Conservation (phyloP, 2,113 vertebrate genomes). For the Erinaceus europaeus region DNA sequence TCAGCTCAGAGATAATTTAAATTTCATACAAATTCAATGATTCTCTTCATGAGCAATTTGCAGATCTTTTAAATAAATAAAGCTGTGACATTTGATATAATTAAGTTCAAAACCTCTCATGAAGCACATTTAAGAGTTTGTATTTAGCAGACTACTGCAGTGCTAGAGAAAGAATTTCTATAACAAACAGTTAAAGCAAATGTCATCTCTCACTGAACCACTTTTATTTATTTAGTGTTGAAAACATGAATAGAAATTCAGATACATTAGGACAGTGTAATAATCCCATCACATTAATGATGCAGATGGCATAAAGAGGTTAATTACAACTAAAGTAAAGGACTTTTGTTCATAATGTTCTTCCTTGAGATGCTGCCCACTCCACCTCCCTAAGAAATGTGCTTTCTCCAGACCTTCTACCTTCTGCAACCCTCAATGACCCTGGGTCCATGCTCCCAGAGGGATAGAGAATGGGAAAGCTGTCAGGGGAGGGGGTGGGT, state of each 20-base stretch:
- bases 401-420: neutral
- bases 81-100: constrained; percentile 79
- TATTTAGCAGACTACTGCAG: constrained; percentile 74
- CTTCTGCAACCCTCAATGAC: too few species aligned
- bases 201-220: constrained; percentile 71
- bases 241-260: constrained; percentile 79
- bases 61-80: constrained; percentile 78
- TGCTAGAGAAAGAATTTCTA: constrained; percentile 58
- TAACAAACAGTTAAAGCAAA: constrained; percentile 78
- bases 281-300: constrained; percentile 80
- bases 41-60: constrained; percentile 52
- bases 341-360: constrained; percentile 67
- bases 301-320: constrained; percentile 78
- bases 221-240: constrained; percentile 79
- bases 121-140: constrained; percentile 77
- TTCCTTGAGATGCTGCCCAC: constrained; percentile 64
- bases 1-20: constrained; percentile 65
- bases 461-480: too few species aligned
- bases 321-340: constrained; percentile 81
- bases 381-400: constrained; percentile 54
- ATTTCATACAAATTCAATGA: constrained; percentile 54
- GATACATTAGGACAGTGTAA: constrained; percentile 73
- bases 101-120: constrained; percentile 77
- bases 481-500: too few species aligned
- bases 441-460: too few species aligned